A percentile compares a stretch with the other conserved stretches of the same genome.
phyloP scores from a whole-genome alignment of 2,797 vertebrate species.

The Takifugu ocellatus region DNA sequence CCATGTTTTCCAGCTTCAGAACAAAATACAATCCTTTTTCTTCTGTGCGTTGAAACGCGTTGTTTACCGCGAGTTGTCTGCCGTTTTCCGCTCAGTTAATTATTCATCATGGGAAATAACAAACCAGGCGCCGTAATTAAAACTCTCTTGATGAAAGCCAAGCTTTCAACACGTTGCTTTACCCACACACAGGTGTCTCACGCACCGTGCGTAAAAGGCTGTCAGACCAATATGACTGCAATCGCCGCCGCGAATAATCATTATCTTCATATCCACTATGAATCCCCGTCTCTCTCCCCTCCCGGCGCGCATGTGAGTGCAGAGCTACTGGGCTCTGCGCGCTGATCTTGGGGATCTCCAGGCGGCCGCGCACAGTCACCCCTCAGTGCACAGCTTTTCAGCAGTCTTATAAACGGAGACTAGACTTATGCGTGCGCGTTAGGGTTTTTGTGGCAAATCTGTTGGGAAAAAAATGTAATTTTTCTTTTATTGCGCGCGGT shows the following conservation, averaged over 20 bases:
- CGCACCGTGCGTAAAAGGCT: constrained; percentile 53
- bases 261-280: constrained; percentile 12
- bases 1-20: constrained; percentile 18
- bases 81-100: constrained; percentile 29
- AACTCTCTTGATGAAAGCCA: background rate
- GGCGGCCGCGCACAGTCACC: constrained; percentile 35
- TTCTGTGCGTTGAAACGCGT: constrained; percentile 26
- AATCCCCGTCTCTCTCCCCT: constrained; percentile 6
- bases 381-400: constrained; percentile 13
- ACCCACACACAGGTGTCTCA: constrained; percentile 1
- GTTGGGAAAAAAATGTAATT: no score
- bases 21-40: background rate
- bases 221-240: constrained; percentile 6
- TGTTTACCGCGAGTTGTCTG: constrained; percentile 21
- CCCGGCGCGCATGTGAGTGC: constrained; percentile 1
- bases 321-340: constrained; percentile 20
- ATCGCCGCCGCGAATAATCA: constrained; percentile 16
- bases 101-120: constrained; percentile 33
- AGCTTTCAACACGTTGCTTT: constrained; percentile 9
- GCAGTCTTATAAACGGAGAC: constrained; percentile 21
- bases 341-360: constrained; percentile 24
- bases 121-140: background rate
- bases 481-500: no score
- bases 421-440: background rate
- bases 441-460: no score